A percentile compares a stretch with the other conserved stretches of the same genome.
Evolutionary conservation across 2,797 vertebrate genomes (phyloP).

Genomic region (Malacoraja senta): DNA sequence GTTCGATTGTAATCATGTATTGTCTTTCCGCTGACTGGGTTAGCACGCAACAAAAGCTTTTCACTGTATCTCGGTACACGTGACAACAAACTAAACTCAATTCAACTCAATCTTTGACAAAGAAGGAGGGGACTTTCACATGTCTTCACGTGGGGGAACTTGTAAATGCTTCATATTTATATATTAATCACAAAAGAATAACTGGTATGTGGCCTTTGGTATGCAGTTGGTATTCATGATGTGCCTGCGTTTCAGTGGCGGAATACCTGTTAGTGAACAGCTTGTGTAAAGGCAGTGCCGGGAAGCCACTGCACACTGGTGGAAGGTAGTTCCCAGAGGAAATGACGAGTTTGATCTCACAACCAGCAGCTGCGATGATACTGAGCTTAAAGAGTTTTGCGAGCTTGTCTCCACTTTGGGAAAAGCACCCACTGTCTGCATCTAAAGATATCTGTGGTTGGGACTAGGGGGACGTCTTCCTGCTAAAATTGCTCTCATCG

Average conservation of each 20-base stretch:
- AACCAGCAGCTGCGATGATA: neutral
- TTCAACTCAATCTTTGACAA: neutral
- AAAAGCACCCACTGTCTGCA: neutral
- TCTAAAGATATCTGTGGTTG: neutral
- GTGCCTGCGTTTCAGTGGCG: neutral
- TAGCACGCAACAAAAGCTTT: too few species aligned
- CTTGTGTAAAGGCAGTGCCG: neutral
- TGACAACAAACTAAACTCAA: too few species aligned
- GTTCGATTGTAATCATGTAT: too few species aligned
- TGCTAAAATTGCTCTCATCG: neutral
- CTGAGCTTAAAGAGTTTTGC: neutral
- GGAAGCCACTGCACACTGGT: neutral
- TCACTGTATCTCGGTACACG: too few species aligned
- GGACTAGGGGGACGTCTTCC: neutral
- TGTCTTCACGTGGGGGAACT: too few species aligned
- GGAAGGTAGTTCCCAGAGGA: neutral
- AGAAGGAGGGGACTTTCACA: neutral
- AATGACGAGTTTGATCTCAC: neutral
- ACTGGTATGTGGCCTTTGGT: neutral
- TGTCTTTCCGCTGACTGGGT: too few species aligned
- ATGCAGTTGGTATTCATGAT: neutral
- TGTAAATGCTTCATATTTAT: neutral
- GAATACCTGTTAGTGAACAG: neutral
- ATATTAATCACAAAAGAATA: neutral
- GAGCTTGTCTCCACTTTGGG: neutral